These are phyloP conservation scores for Drosophila lowei DNA, from an alignment of 1,140 invertebrate genomes.

Conservation along the genomic window DNA sequence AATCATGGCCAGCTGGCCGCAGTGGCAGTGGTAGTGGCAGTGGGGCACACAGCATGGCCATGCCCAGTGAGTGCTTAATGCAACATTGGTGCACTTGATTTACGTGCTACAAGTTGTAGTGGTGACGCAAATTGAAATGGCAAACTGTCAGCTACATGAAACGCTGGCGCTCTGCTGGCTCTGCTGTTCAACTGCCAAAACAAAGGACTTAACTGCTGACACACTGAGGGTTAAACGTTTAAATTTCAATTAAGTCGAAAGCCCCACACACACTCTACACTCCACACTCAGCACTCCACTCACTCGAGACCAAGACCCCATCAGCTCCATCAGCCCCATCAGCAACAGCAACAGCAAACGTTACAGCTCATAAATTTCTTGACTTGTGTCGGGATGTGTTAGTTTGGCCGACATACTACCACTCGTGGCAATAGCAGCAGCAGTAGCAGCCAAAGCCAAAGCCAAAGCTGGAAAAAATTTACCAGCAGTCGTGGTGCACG, in stretches of 20 bases:
- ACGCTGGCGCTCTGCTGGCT: conserved; percentile 1
- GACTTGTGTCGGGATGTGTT: conserved; percentile 79
- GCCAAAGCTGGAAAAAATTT: conserved; percentile 43
- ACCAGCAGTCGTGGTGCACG: conserved; percentile 42
- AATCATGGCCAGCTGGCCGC: conserved; percentile 28
- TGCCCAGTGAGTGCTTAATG: too few species aligned
- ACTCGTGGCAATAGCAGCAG: conserved; percentile 48
- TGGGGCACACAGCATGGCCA: background rate
- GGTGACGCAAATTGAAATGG: conserved; percentile 56
- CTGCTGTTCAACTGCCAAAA: conserved; percentile 44
- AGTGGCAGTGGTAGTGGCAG: background rate
- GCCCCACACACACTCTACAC: conserved; percentile 34
- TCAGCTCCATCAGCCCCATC: conserved; percentile 29
- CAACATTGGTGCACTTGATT: conserved; percentile 5
- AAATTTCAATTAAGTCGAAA: conserved; percentile 80
- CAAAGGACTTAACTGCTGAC: conserved; percentile 54
- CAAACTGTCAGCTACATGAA: conserved; percentile 51
- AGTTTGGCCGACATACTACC: conserved; percentile 64
- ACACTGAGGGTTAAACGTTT: conserved; percentile 73
- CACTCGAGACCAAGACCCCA: background rate
- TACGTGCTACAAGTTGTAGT: conserved; percentile 20
- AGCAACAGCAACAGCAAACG: conserved; percentile 40
- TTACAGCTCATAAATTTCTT: conserved; percentile 82
- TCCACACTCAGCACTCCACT: background rate
- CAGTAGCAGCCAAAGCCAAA: conserved; percentile 31